Evolutionary conservation across 2,888 invertebrate genomes (phyloP).

Genomic region (Drosophila multiciliata): DNA sequence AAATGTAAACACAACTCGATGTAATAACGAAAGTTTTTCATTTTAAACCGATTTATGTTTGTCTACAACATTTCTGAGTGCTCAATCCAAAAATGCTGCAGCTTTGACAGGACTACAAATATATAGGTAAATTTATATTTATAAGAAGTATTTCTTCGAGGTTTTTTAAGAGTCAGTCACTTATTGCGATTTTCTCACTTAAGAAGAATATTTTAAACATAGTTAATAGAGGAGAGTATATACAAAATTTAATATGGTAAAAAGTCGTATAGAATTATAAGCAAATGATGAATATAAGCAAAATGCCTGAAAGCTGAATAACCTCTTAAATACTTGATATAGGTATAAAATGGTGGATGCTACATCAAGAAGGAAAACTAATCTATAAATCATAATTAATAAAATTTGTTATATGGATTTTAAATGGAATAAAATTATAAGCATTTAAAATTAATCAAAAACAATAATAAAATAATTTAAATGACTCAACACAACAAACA

Average conservation of each 20-base stretch:
- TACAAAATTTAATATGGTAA: background rate
- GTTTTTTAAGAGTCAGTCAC: background rate
- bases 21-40: constrained; percentile 63
- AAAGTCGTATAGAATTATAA: too few relatives aligned
- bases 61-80: constrained; percentile 29
- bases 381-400: background rate
- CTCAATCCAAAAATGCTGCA: background rate
- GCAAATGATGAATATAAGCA: background rate
- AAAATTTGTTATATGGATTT: background rate
- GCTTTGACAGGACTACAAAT: constrained; percentile 10
- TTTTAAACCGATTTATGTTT: constrained; percentile 61
- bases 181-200: background rate
- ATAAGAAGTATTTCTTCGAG: background rate
- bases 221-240: background rate
- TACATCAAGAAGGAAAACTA: background rate
- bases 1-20: constrained; percentile 60
- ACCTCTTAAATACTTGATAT: background rate
- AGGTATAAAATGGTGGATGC: background rate
- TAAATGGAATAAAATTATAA: background rate
- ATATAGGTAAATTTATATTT: background rate
- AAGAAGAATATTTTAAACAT: background rate
- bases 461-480: background rate
- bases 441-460: background rate
- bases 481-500: background rate
- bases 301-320: background rate